phyloP scores from a whole-genome alignment of 2,888 invertebrate species.

The Achlya flavicornis region DNA sequence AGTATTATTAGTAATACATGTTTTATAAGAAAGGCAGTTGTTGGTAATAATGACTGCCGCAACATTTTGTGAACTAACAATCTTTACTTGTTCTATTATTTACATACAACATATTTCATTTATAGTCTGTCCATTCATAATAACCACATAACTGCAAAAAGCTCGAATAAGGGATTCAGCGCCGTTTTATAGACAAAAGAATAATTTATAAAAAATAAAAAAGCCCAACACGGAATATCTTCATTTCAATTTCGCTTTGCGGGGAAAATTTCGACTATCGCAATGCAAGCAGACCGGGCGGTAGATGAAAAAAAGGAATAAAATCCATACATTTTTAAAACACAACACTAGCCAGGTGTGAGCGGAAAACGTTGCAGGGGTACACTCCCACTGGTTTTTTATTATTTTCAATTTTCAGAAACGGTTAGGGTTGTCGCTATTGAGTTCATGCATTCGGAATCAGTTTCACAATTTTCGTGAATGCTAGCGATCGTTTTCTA shows the following conservation, averaged over 20 bases:
- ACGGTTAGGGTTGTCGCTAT: constrained; percentile 5
- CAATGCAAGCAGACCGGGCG: background rate
- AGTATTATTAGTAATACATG: too few relatives aligned
- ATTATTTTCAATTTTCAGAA: constrained; percentile 12
- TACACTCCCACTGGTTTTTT: constrained; percentile 12
- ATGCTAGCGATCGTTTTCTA: background rate
- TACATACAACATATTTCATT: background rate
- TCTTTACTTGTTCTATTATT: too few relatives aligned
- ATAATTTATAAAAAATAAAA: constrained; percentile 9
- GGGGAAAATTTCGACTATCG: constrained; percentile 1
- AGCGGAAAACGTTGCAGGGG: constrained; percentile 25
- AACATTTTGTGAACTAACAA: too few relatives aligned
- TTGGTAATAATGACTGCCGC: too few relatives aligned
- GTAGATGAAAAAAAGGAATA: background rate
- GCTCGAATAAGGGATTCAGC: background rate
- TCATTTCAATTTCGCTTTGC: constrained; percentile 12
- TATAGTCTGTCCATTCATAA: background rate
- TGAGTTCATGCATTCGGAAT: constrained; percentile 3
- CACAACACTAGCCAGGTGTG: constrained; percentile 41
- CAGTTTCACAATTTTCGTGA: background rate
- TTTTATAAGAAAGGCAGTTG: too few relatives aligned
- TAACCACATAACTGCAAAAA: background rate
- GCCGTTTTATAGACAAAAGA: constrained; percentile 3
- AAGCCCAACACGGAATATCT: background rate
- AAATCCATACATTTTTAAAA: constrained; percentile 46